A percentile compares a stretch with the other conserved stretches of the same genome.
phyloP scores from a whole-genome alignment of 2,113 vertebrate genomes.

The Phyllostomus hastatus region DNA sequence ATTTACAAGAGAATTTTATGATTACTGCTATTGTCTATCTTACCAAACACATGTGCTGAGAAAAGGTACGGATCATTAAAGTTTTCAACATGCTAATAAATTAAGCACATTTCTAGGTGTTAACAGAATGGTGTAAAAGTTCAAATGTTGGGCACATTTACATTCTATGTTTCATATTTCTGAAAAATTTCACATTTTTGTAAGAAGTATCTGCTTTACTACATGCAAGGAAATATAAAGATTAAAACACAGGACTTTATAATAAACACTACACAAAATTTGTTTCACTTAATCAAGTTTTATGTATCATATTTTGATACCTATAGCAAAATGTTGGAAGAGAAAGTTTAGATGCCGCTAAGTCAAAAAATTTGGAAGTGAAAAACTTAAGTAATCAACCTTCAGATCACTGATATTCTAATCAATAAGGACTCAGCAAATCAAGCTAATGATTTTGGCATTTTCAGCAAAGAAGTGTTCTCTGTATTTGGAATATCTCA shows the following conservation, averaged over 20 bases:
- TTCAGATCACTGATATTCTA: background rate
- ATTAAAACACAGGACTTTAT: background rate
- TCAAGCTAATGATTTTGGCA: background rate
- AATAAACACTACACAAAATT: background rate
- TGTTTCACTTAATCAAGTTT: background rate
- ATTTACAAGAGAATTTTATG: background rate
- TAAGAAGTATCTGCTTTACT: background rate
- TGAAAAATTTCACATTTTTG: background rate
- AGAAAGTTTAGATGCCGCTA: background rate
- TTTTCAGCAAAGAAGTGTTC: background rate
- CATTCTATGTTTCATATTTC: background rate
- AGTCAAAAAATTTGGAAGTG: background rate
- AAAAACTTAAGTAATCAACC: background rate
- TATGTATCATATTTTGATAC: background rate
- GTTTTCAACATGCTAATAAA: constrained; percentile 6
- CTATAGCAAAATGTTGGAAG: background rate
- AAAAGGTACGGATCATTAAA: background rate
- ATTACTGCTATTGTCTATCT: background rate
- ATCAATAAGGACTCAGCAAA: background rate
- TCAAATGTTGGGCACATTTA: background rate
- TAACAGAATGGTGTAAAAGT: background rate
- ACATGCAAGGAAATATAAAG: background rate
- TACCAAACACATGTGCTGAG: background rate
- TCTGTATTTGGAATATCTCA: background rate
- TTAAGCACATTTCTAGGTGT: background rate